Base-by-base conservation (phyloP, 2,113 vertebrate genomes). In the Erinaceus europaeus region DNA sequence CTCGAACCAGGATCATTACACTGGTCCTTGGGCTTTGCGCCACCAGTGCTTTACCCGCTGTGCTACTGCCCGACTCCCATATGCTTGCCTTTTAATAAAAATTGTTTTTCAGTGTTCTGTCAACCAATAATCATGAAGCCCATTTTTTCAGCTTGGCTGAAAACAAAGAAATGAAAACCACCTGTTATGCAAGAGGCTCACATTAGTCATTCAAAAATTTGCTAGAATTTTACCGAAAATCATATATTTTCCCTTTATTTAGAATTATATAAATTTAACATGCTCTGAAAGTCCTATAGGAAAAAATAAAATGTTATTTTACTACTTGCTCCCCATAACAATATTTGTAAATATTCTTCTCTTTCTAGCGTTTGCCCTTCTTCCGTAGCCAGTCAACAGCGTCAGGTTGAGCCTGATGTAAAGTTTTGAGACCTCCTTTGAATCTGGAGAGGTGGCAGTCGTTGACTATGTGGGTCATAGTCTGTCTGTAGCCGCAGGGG, bases 151-250 rank as follows among this genome's bases (percentile, higher is more conserved):
- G 8, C 74, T 85, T 75, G 34, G 6, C 27, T 55, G 46, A 85
- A 76, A 76, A 23, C 32, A 85, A 84, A 80, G 17, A 55, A 62
- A 61, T 85, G 52, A 48, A 74, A 84, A 89, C 29, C 12, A 69
- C 25, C 44, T 89, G 50, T 53, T 32, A 74, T 80, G 10, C 29
- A 68, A 52, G 78, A 53, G 23, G 32, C 68, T 84, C 32, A 17
- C 4, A 21, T 67, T 88, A 88, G 40, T 84, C 61, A 74, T 85
- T 74, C 9, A 72, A 21, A 81, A 17, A 46, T 89, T 71, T 92
- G n/a, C 46, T 64, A 80, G 80, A 81, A 42, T 68, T 86, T 68
- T n/a, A 8, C 25, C 50, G 48, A 42, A 57, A n/a, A 42, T 78
- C 46, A 14, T 85, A 48, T 12, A 38, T 64, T 44, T 2, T 23